Conservation (phyloP, 2,797 vertebrate species). For the Xenopus petersii region DNA sequence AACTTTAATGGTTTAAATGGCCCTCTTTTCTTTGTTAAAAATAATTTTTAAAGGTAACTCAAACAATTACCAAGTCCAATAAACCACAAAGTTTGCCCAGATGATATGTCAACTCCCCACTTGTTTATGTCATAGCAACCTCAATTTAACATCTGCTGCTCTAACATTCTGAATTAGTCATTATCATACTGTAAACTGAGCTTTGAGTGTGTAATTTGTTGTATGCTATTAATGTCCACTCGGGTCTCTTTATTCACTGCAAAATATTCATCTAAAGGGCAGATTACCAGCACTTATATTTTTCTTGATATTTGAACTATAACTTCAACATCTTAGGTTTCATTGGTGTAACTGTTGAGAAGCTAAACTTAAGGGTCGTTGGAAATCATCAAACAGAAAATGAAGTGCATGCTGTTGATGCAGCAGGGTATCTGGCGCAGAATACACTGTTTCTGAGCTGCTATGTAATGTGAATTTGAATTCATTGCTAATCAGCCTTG, state of each 20-base stretch:
- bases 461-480: no score
- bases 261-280: no score
- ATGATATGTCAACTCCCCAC: constrained; percentile 30
- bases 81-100: constrained; percentile 20
- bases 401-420: no score
- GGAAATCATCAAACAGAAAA: no score
- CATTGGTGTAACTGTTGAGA: no score
- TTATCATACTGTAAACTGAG: constrained; percentile 13
- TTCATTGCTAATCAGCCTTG: no score
- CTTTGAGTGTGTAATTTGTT: background rate
- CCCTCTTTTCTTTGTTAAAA: constrained; percentile 26
- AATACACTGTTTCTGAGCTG: no score
- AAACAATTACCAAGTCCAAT: background rate
- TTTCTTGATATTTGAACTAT: no score
- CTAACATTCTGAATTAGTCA: constrained; percentile 14
- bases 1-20: constrained; percentile 14
- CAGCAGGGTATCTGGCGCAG: no score
- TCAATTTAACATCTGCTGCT: constrained; percentile 38
- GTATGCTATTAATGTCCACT: background rate
- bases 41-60: constrained; percentile 25
- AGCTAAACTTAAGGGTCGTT: no score
- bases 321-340: no score
- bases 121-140: constrained; percentile 30
- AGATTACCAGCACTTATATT: no score
- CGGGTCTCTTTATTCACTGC: background rate